Percentiles rank a stretch among this genome's conserved stretches.
Conservation (phyloP, 1,140 invertebrate species). For the Chymomyza costata region DNA sequence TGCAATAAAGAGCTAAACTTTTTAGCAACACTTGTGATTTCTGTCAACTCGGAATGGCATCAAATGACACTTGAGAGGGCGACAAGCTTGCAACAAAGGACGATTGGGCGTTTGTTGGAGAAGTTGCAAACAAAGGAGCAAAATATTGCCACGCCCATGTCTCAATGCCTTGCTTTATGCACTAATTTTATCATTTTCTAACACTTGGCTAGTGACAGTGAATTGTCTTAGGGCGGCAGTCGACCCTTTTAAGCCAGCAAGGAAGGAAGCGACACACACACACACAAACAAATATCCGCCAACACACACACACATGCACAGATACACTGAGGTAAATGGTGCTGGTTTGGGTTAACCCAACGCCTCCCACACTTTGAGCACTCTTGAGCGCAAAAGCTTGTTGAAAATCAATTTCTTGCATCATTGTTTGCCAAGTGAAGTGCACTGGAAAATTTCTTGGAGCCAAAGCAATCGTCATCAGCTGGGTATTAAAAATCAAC, state of each 20-base stretch:
- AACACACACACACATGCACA: constrained; percentile 15
- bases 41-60: constrained; percentile 8
- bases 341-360: constrained; percentile 15
- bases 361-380: constrained; percentile 3
- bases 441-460: constrained; percentile 71
- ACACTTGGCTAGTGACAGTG: constrained; percentile 63
- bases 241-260: background rate
- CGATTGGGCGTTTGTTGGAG: constrained; percentile 23
- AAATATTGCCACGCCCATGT: too few relatives aligned
- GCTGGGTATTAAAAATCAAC: constrained; percentile 59
- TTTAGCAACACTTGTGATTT: too few relatives aligned
- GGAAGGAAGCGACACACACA: constrained; percentile 23
- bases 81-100: constrained; percentile 11
- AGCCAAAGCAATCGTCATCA: constrained; percentile 27
- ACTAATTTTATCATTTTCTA: constrained; percentile 74
- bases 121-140: constrained; percentile 4
- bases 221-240: constrained; percentile 54
- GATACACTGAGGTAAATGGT: too few relatives aligned
- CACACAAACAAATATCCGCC: constrained; percentile 7
- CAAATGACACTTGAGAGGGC: constrained; percentile 5
- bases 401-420: constrained; percentile 75
- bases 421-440: constrained; percentile 74
- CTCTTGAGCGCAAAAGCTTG: constrained; percentile 50
- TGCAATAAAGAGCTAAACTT: too few relatives aligned
- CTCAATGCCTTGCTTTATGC: constrained; percentile 22